Base-by-base conservation (phyloP, 1,140 invertebrate species). In the Proales similis region DNA sequence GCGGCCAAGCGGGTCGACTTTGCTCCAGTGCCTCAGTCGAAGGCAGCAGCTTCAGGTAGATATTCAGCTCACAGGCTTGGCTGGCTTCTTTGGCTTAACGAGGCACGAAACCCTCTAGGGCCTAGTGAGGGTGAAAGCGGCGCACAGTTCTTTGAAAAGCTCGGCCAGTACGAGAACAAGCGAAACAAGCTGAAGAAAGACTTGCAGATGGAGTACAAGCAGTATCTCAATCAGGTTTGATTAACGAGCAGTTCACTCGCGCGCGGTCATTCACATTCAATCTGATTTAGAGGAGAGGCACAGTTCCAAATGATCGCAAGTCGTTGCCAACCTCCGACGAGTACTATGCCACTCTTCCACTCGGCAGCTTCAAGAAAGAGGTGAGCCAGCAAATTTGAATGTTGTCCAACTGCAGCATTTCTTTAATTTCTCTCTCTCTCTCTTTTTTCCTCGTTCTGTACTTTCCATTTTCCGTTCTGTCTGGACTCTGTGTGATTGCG, bases 271-370 rank as follows among this genome's bases (percentile, higher is more conserved):
- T 26, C 36, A 29, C 6, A 48, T 27, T 29, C 11, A 39, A 39
- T 4, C 3, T 14, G n/a, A 19, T 20, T 42, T 42, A 38, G 26
- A 53, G 36, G 45, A 57, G 17, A 57, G 26, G 12, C 51, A 57
- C 39, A 57, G 32, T 19, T 57, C 51, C 17, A 57, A 57, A 57
- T n/a, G n/a, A n/a, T n/a, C n/a, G n/a, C n/a, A 57, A 57, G 39
- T 42, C 39, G 12, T 11, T 33, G n/a, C 51, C 17, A 57, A 27
- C 45, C 17, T 57, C 51, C 29, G 51, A 57, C 22, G 33, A 57
- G 45, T 57, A 29, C 2, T 57, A 57, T 14, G 51, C 51, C 17
- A 57, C 51, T 42, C 30, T 57, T 20, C 51, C 51, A 3, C 11
- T 57, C 9, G 22, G 32, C 29, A 20, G 51, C 7, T 30, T 57